Evolutionary conservation across 2,797 vertebrate genomes (phyloP).

Genomic region (Cirrhinus mrigala): DNA sequence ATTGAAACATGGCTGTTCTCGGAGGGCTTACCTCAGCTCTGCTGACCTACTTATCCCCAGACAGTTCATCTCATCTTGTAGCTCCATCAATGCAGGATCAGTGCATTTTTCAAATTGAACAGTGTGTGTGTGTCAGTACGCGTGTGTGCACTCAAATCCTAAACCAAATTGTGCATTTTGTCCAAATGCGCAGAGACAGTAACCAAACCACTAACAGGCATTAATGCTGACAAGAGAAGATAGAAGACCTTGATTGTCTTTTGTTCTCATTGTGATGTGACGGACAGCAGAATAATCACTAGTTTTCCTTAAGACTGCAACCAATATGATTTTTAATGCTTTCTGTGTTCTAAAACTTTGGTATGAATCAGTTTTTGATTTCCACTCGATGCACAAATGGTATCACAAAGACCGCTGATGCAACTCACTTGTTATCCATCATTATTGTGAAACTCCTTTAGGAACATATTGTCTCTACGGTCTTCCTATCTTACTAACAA

Average conservation of each 20-base stretch:
- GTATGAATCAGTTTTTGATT: background rate
- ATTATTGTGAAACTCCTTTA: background rate
- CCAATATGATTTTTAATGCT: background rate
- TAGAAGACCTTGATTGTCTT: slow-evolving; percentile 8
- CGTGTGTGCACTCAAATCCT: slow-evolving; percentile 35
- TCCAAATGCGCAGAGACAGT: slow-evolving; percentile 48
- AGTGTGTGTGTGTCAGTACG: slow-evolving; percentile 37
- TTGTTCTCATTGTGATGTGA: slow-evolving; percentile 23
- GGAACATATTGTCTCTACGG: background rate
- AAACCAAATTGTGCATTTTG: slow-evolving; percentile 56
- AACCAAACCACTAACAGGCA: slow-evolving; percentile 44
- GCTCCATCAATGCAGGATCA: slow-evolving; percentile 63
- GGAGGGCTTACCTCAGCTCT: slow-evolving; percentile 65
- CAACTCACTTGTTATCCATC: background rate
- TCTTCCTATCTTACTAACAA: slow-evolving; percentile 24
- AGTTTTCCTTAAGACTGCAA: slow-evolving; percentile 19
- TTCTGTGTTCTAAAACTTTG: background rate
- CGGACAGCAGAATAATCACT: background rate
- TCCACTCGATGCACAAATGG: background rate
- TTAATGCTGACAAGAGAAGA: slow-evolving; percentile 43
- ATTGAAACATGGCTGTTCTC: slow-evolving; percentile 63
- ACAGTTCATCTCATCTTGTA: slow-evolving; percentile 66
- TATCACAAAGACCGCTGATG: background rate
- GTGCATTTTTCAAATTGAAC: slow-evolving; percentile 63
- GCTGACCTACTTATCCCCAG: slow-evolving; percentile 68